Percentiles rank a stretch among this genome's conserved stretches.
These are phyloP conservation scores for Thera britannica DNA, from an alignment of 2,888 invertebrate genomes.

Conservation along the genomic window DNA sequence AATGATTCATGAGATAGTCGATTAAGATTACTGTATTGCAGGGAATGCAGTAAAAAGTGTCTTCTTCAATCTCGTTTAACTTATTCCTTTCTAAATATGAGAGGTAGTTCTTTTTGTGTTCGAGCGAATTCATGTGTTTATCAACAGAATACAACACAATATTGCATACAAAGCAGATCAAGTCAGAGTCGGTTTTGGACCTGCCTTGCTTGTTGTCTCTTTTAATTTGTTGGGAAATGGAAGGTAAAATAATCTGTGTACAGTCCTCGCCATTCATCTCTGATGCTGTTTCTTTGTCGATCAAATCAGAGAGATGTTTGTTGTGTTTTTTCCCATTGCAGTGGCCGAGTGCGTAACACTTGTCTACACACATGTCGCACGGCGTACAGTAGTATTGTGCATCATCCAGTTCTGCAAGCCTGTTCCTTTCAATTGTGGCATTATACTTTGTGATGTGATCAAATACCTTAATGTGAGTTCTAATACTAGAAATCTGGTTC, in stretches of 20 bases:
- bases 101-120: slow-evolving; percentile 33
- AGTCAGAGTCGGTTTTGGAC: slow-evolving; percentile 11
- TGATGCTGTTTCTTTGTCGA: slow-evolving; percentile 7
- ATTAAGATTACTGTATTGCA: slow-evolving; percentile 34
- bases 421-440: slow-evolving; percentile 15
- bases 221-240: slow-evolving; percentile 29
- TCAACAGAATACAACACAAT: slow-evolving; percentile 13
- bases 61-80: slow-evolving; percentile 34
- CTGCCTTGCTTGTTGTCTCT: slow-evolving; percentile 4
- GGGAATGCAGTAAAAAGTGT: slow-evolving; percentile 29
- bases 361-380: slow-evolving; percentile 25
- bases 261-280: background rate
- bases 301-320: slow-evolving; percentile 19
- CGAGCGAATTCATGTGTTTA: slow-evolving; percentile 27
- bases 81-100: slow-evolving; percentile 32
- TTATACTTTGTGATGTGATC: slow-evolving; percentile 29
- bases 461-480: slow-evolving; percentile 24
- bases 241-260: slow-evolving; percentile 23
- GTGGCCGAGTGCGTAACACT: slow-evolving; percentile 22
- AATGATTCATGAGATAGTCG: slow-evolving; percentile 30
- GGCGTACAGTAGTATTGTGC: slow-evolving; percentile 23
- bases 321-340: slow-evolving; percentile 34
- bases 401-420: slow-evolving; percentile 20
- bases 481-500: slow-evolving; percentile 8
- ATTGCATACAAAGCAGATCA: slow-evolving; percentile 36